Evolutionary conservation across 2,888 invertebrate species (phyloP).

Genomic region (Dynastes tityus): DNA sequence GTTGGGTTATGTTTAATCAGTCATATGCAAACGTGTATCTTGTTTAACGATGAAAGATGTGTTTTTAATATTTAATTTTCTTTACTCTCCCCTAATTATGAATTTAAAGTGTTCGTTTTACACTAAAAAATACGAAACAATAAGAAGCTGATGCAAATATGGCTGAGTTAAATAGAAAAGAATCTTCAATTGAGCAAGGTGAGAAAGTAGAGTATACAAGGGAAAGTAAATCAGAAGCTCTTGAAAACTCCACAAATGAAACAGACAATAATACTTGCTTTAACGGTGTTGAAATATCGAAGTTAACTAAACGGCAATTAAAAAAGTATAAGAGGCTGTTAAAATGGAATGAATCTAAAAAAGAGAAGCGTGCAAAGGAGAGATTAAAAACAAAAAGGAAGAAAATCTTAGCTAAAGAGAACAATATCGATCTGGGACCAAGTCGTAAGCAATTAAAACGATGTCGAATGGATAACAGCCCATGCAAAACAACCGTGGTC

Average conservation of each 20-base stretch:
- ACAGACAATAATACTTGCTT: constrained; percentile 57
- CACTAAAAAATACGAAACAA: background rate
- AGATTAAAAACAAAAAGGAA: constrained; percentile 80
- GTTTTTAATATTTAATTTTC: background rate
- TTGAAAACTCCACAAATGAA: background rate
- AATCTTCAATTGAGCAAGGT: background rate
- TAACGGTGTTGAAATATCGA: constrained; percentile 68
- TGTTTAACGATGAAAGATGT: too few relatives aligned
- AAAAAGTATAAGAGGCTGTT: constrained; percentile 75
- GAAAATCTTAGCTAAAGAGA: constrained; percentile 79
- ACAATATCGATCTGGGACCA: constrained; percentile 83
- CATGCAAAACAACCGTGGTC: constrained; percentile 81
- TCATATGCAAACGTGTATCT: too few relatives aligned
- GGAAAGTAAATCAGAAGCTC: background rate
- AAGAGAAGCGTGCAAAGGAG: constrained; percentile 81
- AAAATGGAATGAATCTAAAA: constrained; percentile 82
- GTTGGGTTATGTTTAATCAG: background rate
- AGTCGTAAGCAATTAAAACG: constrained; percentile 86
- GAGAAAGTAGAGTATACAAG: background rate
- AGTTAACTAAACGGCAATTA: constrained; percentile 67
- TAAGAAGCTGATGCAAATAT: background rate
- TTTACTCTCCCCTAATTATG: background rate
- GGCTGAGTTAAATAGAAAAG: background rate
- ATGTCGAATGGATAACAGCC: constrained; percentile 79
- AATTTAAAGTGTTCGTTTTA: background rate